Conservation (phyloP, 2,797 vertebrate genomes). For the Scolopax bukidnonensis region DNA sequence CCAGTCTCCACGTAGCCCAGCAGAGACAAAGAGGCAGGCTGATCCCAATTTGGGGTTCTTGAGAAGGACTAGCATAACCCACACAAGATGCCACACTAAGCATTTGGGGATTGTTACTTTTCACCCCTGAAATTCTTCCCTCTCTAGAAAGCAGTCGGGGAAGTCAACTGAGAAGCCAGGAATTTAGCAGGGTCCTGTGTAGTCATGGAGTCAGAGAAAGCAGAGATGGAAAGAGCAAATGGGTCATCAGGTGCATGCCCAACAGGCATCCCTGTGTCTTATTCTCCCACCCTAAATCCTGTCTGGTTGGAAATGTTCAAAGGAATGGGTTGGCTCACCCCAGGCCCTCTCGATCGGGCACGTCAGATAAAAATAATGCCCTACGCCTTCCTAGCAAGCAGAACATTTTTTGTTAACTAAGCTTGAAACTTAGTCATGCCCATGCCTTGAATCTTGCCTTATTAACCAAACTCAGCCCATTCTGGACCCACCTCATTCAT, state of each 20-base stretch:
- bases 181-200: not conserved
- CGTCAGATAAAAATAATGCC: not conserved
- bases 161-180: not conserved
- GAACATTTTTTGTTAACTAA: not conserved
- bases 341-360: not conserved
- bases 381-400: not conserved
- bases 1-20: not conserved
- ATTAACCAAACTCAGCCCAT: not conserved
- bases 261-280: not conserved
- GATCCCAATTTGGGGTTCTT: not conserved
- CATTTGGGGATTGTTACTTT: not conserved
- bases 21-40: not conserved
- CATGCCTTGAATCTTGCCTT: conserved; percentile 54
- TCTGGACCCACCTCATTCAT: not conserved
- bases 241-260: not conserved
- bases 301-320: not conserved
- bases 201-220: not conserved
- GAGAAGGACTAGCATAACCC: not conserved
- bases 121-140: not conserved
- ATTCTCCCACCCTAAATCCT: not conserved
- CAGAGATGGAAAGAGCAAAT: not conserved
- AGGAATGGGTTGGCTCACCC: not conserved
- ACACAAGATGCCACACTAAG: not conserved
- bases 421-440: conserved; percentile 9
- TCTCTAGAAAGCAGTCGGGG: not conserved